Conservation (phyloP, 2,888 invertebrate species). For the Galerucella nymphaeae region DNA sequence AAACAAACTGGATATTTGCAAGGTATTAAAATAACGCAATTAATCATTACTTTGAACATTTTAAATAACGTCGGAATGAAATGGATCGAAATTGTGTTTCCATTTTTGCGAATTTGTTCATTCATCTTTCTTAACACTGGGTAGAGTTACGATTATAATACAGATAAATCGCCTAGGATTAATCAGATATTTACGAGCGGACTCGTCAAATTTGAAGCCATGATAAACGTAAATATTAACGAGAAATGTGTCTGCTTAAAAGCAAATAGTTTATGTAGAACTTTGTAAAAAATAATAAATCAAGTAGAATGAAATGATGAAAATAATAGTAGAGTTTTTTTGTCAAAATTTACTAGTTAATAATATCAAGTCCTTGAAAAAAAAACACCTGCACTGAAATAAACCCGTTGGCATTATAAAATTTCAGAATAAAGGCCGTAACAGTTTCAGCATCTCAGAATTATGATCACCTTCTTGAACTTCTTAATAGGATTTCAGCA, state of each 20-base stretch:
- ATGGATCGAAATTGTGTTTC: constrained; percentile 57
- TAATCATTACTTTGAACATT: constrained; percentile 53
- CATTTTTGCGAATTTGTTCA: constrained; percentile 59
- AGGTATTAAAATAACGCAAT: constrained; percentile 48
- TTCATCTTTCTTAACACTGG: constrained; percentile 57
- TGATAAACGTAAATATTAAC: constrained; percentile 16
- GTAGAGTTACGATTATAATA: constrained; percentile 49
- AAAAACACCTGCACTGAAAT: no score
- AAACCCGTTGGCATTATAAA: no score
- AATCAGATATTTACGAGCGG: constrained; percentile 37
- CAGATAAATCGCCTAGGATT: constrained; percentile 53
- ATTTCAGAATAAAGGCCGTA: no score
- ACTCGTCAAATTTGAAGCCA: constrained; percentile 11
- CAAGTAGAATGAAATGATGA: no score
- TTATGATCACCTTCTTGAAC: no score
- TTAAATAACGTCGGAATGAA: constrained; percentile 61
- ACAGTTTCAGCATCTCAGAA: no score
- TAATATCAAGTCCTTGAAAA: no score
- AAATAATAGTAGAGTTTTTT: no score
- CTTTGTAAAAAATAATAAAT: background rate
- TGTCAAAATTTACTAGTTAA: no score
- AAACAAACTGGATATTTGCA: constrained; percentile 48
- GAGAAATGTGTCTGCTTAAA: background rate
- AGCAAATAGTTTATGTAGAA: background rate
- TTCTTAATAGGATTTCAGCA: no score